Conservation (phyloP, 2,797 vertebrate species). For the Enteromius treurensis region DNA sequence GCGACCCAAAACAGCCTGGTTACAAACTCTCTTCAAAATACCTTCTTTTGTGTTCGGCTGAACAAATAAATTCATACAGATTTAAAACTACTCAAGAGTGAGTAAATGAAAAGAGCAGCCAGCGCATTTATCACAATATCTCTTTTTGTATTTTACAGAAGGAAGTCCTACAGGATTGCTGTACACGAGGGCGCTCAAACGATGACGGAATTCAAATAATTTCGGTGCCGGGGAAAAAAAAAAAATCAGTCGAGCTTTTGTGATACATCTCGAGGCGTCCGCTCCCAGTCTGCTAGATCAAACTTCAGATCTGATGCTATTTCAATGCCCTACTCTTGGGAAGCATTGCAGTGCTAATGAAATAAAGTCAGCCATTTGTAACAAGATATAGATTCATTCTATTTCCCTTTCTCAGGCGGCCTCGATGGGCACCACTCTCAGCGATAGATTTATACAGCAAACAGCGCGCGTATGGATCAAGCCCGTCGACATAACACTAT, state of each 20-base stretch:
- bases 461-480: not conserved
- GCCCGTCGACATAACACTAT: not conserved
- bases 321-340: slow-evolving; percentile 38
- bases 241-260: slow-evolving; percentile 3
- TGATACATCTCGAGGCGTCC: slow-evolving; percentile 5
- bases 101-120: not conserved
- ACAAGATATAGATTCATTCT: slow-evolving; percentile 48
- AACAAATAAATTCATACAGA: too few relatives aligned
- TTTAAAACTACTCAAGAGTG: too few relatives aligned
- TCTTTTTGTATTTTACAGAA: not conserved
- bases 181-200: not conserved
- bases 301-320: slow-evolving; percentile 32
- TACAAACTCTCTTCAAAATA: too few relatives aligned
- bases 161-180: not conserved
- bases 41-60: too few relatives aligned
- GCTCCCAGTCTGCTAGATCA: slow-evolving; percentile 44
- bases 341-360: slow-evolving; percentile 50
- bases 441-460: slow-evolving; percentile 10
- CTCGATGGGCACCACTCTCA: not conserved
- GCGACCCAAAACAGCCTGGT: too few relatives aligned
- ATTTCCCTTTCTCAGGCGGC: slow-evolving; percentile 13
- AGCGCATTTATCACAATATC: not conserved
- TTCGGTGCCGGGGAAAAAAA: not conserved
- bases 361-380: slow-evolving; percentile 51
- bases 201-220: not conserved